Conservation (phyloP, 1,140 invertebrate genomes). For the Aphidius ervi region DNA sequence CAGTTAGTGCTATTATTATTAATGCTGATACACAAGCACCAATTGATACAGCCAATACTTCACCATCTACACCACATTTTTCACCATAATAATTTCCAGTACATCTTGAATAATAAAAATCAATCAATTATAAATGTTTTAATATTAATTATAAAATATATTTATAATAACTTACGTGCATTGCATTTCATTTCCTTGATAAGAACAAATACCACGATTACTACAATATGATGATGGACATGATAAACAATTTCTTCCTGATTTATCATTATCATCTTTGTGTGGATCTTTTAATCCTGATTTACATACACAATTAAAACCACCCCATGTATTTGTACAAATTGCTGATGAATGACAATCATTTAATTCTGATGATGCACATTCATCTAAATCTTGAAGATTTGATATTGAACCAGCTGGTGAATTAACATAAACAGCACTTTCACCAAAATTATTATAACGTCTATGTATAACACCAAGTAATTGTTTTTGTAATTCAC, state of each 20-base stretch:
- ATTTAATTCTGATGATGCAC: conserved; percentile 76
- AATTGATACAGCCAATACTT: conserved; percentile 84
- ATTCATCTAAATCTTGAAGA: conserved; percentile 85
- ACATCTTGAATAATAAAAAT: conserved; percentile 57
- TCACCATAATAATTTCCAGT: conserved; percentile 81
- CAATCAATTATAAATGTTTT: not conserved
- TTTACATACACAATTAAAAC: conserved; percentile 80
- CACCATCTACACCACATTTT: conserved; percentile 85
- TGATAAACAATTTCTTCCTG: conserved; percentile 70
- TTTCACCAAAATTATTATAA: conserved; percentile 82
- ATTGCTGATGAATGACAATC: conserved; percentile 84
- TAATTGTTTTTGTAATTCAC: conserved; percentile 76
- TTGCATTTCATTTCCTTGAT: conserved; percentile 67
- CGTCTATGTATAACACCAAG: conserved; percentile 76
- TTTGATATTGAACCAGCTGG: conserved; percentile 70
- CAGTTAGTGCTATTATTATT: conserved; percentile 80
- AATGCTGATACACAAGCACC: conserved; percentile 83
- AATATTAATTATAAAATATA: conserved; percentile 19
- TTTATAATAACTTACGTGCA: conserved; percentile 65
- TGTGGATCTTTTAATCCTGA: conserved; percentile 74
- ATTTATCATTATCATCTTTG: conserved; percentile 59
- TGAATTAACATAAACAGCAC: conserved; percentile 76
- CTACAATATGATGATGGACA: conserved; percentile 78
- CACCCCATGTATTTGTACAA: conserved; percentile 87
- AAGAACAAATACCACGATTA: conserved; percentile 76